These are phyloP conservation scores for Hyperoodon ampullatus DNA, from an alignment of 2,113 vertebrate genomes.

Conservation along the genomic window DNA sequence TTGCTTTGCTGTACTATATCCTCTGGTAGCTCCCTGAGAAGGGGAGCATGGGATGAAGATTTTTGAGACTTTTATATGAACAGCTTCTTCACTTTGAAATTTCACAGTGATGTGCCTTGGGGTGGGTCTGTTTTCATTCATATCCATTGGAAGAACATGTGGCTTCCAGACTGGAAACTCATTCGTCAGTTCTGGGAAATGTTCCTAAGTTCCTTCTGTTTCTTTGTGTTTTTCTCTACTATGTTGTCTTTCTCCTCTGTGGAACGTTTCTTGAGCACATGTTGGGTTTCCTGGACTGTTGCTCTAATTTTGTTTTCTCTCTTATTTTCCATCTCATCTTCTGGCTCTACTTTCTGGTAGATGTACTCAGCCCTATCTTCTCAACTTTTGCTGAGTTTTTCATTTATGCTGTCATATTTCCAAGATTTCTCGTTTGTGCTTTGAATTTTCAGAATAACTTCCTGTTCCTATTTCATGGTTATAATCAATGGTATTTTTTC, in stretches of 20 bases:
- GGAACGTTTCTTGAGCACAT: neutral
- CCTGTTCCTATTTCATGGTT: neutral
- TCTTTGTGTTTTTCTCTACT: neutral
- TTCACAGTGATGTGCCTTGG: neutral
- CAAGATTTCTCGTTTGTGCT: neutral
- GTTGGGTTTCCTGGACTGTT: neutral
- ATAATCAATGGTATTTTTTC: neutral
- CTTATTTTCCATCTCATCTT: neutral
- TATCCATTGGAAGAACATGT: neutral
- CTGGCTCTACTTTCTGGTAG: neutral
- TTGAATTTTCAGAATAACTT: conserved; percentile 10
- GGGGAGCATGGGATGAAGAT: neutral
- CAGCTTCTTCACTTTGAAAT: neutral
- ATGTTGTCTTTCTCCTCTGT: neutral
- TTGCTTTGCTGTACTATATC: neutral
- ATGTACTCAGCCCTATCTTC: neutral
- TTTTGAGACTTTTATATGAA: neutral
- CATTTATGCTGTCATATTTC: neutral
- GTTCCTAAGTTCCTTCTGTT: neutral
- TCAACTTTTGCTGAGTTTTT: neutral
- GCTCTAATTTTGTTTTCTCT: neutral
- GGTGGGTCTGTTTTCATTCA: neutral
- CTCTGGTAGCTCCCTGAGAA: neutral
- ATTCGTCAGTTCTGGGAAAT: neutral
- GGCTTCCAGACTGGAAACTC: neutral